Conservation (phyloP, 2,888 invertebrate genomes). For the Andrena bicolor region DNA sequence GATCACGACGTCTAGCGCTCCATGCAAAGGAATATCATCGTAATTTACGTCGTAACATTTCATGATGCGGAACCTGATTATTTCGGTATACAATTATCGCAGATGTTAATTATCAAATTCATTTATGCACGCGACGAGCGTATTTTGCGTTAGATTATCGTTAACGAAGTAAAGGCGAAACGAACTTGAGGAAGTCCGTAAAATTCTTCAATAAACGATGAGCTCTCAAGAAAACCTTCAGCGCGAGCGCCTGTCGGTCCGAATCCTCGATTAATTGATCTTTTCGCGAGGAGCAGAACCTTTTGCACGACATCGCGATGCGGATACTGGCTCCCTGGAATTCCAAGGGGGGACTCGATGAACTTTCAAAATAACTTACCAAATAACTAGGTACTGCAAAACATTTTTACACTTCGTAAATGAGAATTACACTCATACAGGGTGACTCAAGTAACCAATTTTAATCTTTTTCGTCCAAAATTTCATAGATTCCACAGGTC, state of each 20-base stretch:
- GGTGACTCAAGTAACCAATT: too few species aligned
- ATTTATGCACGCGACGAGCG: neutral
- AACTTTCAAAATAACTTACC: neutral
- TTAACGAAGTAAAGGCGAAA: neutral
- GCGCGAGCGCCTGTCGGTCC: conserved; percentile 18
- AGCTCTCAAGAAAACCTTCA: conserved; percentile 55
- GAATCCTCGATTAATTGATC: conserved; percentile 25
- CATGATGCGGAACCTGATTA: conserved; percentile 45
- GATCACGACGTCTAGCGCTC: conserved; percentile 48
- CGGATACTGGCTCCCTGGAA: neutral
- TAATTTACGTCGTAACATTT: conserved; percentile 27
- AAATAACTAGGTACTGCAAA: neutral
- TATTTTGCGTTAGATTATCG: neutral
- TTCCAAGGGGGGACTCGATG: neutral
- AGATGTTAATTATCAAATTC: neutral
- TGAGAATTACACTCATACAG: too few species aligned
- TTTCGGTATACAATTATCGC: conserved; percentile 10
- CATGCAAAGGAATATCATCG: conserved; percentile 55
- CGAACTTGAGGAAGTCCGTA: conserved; percentile 50
- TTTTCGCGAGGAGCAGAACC: neutral
- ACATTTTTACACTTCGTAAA: neutral
- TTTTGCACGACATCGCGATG: conserved; percentile 27
- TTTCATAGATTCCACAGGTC: too few species aligned
- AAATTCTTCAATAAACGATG: conserved; percentile 58
- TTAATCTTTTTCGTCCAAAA: too few species aligned